Evolutionary conservation across 2,797 vertebrate genomes (phyloP).

Genomic region (Brachyrhaphis roseni): DNA sequence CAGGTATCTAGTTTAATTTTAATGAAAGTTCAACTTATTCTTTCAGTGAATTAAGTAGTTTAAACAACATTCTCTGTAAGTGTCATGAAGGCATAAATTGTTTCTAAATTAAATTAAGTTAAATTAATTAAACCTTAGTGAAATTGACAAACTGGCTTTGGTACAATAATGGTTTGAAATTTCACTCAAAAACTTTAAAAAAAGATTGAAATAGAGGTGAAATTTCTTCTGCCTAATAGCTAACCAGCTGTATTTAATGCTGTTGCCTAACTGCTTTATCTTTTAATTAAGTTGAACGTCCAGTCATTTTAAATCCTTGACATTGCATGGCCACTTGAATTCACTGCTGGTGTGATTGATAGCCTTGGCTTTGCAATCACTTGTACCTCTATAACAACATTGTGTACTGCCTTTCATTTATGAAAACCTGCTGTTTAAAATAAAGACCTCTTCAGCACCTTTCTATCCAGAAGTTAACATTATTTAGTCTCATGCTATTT

Average conservation of each 20-base stretch:
- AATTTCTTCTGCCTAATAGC: background rate
- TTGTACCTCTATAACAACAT: background rate
- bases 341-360: background rate
- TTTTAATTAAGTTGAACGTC: background rate
- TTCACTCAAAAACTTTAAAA: background rate
- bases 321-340: background rate
- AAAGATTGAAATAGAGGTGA: background rate
- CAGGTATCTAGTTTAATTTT: background rate
- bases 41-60: background rate
- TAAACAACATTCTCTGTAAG: background rate
- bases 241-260: background rate
- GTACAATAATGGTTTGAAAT: background rate
- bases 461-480: background rate
- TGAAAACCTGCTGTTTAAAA: background rate
- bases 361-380: background rate
- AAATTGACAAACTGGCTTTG: background rate
- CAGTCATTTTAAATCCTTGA: background rate
- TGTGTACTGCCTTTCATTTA: background rate
- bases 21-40: background rate
- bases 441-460: background rate
- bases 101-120: background rate
- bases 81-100: background rate
- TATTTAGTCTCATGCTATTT: background rate
- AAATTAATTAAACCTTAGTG: background rate
- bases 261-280: background rate